Conservation (phyloP, 1,140 invertebrate species). For the Chymomyza costata region DNA sequence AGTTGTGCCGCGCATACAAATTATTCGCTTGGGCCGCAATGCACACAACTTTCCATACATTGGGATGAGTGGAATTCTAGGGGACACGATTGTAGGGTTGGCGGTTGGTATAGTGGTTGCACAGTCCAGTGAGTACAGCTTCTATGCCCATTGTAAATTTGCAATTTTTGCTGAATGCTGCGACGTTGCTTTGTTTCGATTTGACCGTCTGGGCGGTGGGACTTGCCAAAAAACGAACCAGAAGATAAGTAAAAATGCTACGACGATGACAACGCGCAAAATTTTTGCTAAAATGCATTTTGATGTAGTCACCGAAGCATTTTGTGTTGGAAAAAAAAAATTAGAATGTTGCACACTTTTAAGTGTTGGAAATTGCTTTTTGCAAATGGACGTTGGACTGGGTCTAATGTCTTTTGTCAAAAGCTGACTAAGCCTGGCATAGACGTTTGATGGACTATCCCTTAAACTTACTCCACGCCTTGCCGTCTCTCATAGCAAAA, state of each 20-base stretch:
- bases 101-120: background rate
- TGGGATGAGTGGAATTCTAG: background rate
- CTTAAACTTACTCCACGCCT: too few species aligned
- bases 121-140: conserved; percentile 32
- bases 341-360: conserved; percentile 14
- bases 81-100: background rate
- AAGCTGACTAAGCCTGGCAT: conserved; percentile 36
- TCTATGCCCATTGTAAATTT: conserved; percentile 58
- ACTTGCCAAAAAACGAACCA: conserved; percentile 7
- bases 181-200: conserved; percentile 52
- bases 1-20: conserved; percentile 51
- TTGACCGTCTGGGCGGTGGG: background rate
- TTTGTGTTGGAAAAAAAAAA: conserved; percentile 6
- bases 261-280: conserved; percentile 30
- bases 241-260: conserved; percentile 5
- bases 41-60: background rate
- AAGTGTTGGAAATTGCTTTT: conserved; percentile 27
- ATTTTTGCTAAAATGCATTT: conserved; percentile 64
- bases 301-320: conserved; percentile 48
- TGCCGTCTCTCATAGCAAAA: too few species aligned
- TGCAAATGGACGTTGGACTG: conserved; percentile 12
- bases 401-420: conserved; percentile 19
- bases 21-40: conserved; percentile 25
- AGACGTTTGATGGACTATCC: conserved; percentile 44
- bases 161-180: conserved; percentile 63